Evolutionary conservation across 2,888 invertebrate genomes (phyloP), one percentile per base, ranked within the genome.

Genomic region (Pollenia griseotomentosa): DNA sequence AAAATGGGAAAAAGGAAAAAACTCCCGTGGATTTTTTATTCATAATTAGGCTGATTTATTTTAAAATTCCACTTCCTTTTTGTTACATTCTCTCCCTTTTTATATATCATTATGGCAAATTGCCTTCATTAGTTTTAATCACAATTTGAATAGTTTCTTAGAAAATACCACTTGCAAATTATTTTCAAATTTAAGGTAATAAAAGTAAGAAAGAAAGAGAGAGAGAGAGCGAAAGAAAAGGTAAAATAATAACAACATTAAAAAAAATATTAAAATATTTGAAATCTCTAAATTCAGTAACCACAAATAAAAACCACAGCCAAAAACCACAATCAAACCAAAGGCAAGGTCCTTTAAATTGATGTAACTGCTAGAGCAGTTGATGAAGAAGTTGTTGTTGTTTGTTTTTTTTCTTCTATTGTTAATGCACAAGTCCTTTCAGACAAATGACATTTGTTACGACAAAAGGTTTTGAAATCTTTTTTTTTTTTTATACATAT

Each of bases 311-410:
- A 77, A 81, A 33, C 81, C 51, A 33, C 74, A 8, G 9, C 59
- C 46, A 48, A 48, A 61, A 70, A 53, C 74, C 74, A 57, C 80
- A 75, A 19, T 48, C 74, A 77, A 80, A 75, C 65, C 80, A 75
- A 55, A 33, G 61, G 14, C 53, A 63, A 66, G 57, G 65, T 73
- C 55, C 70, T 75, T 65, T 19, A 53, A 33, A 19, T 68, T 55
- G 33, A n/a, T 65, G 40, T 46, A n/a, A 40, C 8, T 63, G 33
- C 19, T 46, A 16, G 42, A 14, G 46, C 12, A 12, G 11, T 65
- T n/a, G 61, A 33, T 74, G 65, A 23, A 2, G 23, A 23, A 2
- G 23, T 23, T 23, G 23, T 23, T 23, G 23, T 23, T 23, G 2
- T 23, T 63, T n/a, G 66, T 44, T 74, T 23, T 61, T 5, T n/a